phyloP scores from a whole-genome alignment of 2,797 vertebrate genomes.

The Euphonia xanthogaster region DNA sequence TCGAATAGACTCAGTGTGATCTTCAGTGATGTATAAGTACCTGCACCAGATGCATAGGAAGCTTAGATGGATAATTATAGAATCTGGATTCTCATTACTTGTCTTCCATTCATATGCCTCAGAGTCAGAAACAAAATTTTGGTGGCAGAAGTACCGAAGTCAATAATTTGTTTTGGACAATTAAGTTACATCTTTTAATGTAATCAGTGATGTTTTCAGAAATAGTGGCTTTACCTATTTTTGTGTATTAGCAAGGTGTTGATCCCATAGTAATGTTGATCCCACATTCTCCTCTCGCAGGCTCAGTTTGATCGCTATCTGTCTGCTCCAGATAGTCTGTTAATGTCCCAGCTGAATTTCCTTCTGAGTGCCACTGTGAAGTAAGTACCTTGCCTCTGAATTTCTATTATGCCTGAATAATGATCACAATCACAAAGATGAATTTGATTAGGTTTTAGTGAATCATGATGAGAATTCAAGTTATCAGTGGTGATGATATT shows the following conservation, averaged over 20 bases:
- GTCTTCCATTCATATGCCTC: accelerated
- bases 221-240: neutral
- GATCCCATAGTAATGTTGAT: neutral
- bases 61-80: neutral
- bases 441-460: neutral
- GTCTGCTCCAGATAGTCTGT: slow-evolving; percentile 88
- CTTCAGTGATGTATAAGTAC: neutral
- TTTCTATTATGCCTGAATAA: neutral
- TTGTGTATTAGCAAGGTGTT: neutral
- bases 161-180: neutral
- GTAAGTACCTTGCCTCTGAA: slow-evolving; percentile 79
- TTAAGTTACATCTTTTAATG: neutral
- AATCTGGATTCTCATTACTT: neutral
- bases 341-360: slow-evolving; percentile 96
- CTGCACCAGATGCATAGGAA: neutral
- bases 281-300: slow-evolving; percentile 56
- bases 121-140: neutral
- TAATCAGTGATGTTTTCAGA: neutral
- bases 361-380: slow-evolving; percentile 94
- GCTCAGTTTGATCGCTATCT: slow-evolving; percentile 96
- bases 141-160: neutral
- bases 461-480: neutral
- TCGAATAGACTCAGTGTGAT: neutral
- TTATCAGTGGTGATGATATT: neutral
- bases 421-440: neutral